A percentile compares a stretch with the other conserved stretches of the same genome.
These are phyloP conservation scores for Chaetorhynchus papuensis DNA, from an alignment of 2,113 vertebrate species.

Conservation along the genomic window DNA sequence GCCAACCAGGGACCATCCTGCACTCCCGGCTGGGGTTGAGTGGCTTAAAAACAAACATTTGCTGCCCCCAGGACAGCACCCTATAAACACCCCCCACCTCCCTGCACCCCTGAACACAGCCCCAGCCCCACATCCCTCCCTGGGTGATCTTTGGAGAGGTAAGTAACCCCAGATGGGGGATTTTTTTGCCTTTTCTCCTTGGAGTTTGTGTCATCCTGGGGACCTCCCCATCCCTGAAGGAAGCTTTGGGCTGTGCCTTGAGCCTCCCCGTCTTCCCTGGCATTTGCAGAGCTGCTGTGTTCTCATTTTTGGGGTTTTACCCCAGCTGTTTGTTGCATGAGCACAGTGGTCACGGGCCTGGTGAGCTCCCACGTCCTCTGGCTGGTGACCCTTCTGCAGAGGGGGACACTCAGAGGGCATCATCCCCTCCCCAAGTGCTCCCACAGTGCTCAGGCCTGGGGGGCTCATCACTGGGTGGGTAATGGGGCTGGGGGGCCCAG, in stretches of 20 bases:
- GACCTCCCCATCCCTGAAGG: too few relatives aligned
- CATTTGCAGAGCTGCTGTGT: neutral
- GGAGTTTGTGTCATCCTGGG: neutral
- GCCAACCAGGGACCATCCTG: neutral
- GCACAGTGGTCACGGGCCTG: accelerated
- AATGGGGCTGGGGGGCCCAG: neutral
- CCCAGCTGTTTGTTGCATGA: too few relatives aligned
- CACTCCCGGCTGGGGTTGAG: neutral
- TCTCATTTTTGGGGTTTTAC: neutral
- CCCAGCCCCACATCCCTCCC: neutral
- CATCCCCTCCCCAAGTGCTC: neutral
- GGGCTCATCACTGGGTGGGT: neutral
- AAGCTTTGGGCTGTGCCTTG: neutral
- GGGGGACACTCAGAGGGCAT: neutral
- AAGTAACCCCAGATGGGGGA: neutral
- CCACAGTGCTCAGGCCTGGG: neutral
- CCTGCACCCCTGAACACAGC: neutral
- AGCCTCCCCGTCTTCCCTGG: accelerated
- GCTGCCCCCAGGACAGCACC: neutral
- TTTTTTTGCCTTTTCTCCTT: neutral
- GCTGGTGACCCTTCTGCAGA: neutral
- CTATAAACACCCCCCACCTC: neutral
- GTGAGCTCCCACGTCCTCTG: accelerated
- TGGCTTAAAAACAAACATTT: neutral
- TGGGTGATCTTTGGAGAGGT: neutral